Evolutionary conservation across 2,113 vertebrate species (phyloP), one percentile per base, ranked within the genome.

Genomic region (Leptobrachium leishanense): DNA sequence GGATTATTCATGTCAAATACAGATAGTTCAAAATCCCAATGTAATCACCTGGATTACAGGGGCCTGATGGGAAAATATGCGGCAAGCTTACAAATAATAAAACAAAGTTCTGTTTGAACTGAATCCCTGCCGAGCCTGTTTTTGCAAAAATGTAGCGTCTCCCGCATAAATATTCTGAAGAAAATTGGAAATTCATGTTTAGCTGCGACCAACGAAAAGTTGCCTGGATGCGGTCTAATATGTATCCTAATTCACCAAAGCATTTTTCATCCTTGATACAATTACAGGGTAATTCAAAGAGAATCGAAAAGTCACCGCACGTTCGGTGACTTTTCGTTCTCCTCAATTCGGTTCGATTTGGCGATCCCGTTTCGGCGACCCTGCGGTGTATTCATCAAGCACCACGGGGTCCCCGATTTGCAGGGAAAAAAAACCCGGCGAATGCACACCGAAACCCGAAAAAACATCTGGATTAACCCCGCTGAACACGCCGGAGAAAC

Each of bases 31-130:
- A 68, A 80, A 80, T 80, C 71, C 71, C 63, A 80, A n/a, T 74
- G 62, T 79, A 79, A 79, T 79, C 77, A 79, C 70, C 70, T 79
- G 77, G 77, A 80, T 80, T 80, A 68, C 68, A 74, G 13, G 31
- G n/a, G 77, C 71, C 77, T 74, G 53, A 68, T 80, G 77, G 77
- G 77, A 80, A 68, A 74, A 74, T 72, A 54, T 31, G 43, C 55
- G 57, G 15, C 10, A 4, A 64, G 71, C 63, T 46, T 44, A 74
- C 77, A 74, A 68, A 44, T 74, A 55, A 74, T 74, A 80, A 74
- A 55, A 74, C 73, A 80, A 74, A 44, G 44, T 53, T 39, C 75
- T 42, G 40, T 31, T 53, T 15, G 31, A 55, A 8, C n/a, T 68
- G 50, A 8, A 53, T 54, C 54, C 31, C 10, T 1, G n/a, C 43